Evolutionary conservation across 1,140 invertebrate genomes (phyloP).

Genomic region (Pachypeltis micranthus): DNA sequence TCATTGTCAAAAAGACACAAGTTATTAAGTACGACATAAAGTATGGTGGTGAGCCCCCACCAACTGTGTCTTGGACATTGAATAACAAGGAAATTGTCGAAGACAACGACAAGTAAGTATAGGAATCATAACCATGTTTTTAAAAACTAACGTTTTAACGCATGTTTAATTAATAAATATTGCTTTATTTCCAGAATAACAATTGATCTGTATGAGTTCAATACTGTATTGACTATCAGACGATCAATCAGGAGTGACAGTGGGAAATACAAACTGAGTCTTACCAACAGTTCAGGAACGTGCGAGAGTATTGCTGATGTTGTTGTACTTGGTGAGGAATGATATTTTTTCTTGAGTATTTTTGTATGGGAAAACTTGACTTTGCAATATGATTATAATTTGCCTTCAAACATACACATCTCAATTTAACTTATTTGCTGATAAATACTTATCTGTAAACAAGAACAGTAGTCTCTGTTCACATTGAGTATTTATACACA

Average conservation of each 20-base stretch:
- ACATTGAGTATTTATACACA: too few relatives aligned
- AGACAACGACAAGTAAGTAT: constrained; percentile 41
- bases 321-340: constrained; percentile 70
- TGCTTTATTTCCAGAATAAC: constrained; percentile 46
- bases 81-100: constrained; percentile 60
- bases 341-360: too few relatives aligned
- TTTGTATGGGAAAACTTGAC: too few relatives aligned
- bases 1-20: constrained; percentile 89
- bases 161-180: constrained; percentile 15
- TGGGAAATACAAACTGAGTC: constrained; percentile 74
- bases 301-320: constrained; percentile 75
- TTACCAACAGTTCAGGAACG: constrained; percentile 73
- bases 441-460: too few relatives aligned
- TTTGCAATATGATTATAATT: too few relatives aligned
- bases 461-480: too few relatives aligned
- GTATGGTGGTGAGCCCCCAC: constrained; percentile 88
- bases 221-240: constrained; percentile 80
- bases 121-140: too few relatives aligned
- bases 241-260: constrained; percentile 75
- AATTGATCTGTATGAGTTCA: constrained; percentile 79
- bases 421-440: too few relatives aligned
- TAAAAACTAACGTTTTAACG: not conserved
- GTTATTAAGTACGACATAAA: constrained; percentile 87
- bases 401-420: too few relatives aligned
- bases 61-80: constrained; percentile 71